Evolutionary conservation across 2,888 invertebrate species (phyloP), one percentile per base, ranked within the genome.

Genomic region (Drosophila ustulata): DNA sequence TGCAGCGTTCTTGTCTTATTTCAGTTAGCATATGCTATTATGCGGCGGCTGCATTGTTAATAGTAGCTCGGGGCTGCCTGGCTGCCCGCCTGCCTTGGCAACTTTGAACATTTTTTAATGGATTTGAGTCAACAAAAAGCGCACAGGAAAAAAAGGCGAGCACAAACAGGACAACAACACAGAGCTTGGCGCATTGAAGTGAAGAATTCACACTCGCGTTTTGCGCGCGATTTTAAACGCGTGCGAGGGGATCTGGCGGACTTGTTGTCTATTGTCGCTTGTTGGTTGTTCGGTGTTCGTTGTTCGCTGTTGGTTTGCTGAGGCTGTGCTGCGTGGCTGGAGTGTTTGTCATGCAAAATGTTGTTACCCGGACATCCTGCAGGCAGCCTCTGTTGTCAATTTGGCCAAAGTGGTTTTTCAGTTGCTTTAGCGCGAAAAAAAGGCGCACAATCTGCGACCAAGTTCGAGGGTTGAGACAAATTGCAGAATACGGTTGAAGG

Each of bases 331-430:
- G 37, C 11, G 39, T 70, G 13, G 43, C 4, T 11, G 26, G 53
- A 46, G 28, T 75, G 66, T 73, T 73, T 78, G 83, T 77, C 66
- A 51, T 72, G 62, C 71, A 57, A 78, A 82, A 82, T 75, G 77
- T 65, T 82, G 82, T 87, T 83, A 84, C 66, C 74, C 75, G 82
- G 85, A 79, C 80, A 81, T 81, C 74, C 82, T 73, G 56, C 69
- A 67, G 79, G 82, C 69, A 59, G 55, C 37, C n/a, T 11, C 72
- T 66, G 82, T 90, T 87, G 90, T 90, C 91, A 91, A 91, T 91
- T 91, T 90, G 88, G 90, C 89, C 90, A 90, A 91, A 91, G 91
- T 91, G 91, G 91, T 91, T 91, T 91, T 91, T 91, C 91, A 91
- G 90, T 85, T 91, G 90, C 90, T 91, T 91, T 90, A 90, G 84